Evolutionary conservation across 2,113 vertebrate genomes (phyloP).

Genomic region (Carassius gibelio): DNA sequence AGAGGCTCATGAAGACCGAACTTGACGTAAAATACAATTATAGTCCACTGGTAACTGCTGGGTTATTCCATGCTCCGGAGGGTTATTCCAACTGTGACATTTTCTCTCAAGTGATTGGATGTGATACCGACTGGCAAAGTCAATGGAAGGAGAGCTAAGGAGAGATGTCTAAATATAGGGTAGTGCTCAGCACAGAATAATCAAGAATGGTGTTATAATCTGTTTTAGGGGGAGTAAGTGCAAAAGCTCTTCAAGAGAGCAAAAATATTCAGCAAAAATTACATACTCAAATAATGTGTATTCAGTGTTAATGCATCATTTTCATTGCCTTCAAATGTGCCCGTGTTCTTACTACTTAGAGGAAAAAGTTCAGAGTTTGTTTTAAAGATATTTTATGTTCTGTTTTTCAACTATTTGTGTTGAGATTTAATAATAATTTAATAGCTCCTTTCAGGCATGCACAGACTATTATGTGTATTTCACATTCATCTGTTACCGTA

Average conservation of each 20-base stretch:
- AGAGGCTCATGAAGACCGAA: constrained; percentile 23
- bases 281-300: not conserved
- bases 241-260: constrained; percentile 4
- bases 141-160: constrained; percentile 41
- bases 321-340: constrained; percentile 8
- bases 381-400: not conserved
- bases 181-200: not conserved
- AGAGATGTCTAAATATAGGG: constrained; percentile 39
- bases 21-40: constrained; percentile 28
- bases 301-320: not conserved
- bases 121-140: constrained; percentile 35
- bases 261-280: constrained; percentile 10
- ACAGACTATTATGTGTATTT: not conserved
- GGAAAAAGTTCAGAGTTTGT: constrained; percentile 3
- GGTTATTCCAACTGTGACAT: constrained; percentile 11
- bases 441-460: constrained; percentile 13
- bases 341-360: not conserved
- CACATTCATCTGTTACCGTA: constrained; percentile 4
- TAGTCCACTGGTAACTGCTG: not conserved
- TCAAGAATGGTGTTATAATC: constrained; percentile 26
- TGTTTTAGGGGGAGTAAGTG: not conserved
- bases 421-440: constrained; percentile 13
- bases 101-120: constrained; percentile 58
- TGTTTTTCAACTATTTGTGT: not conserved
- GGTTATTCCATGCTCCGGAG: constrained; percentile 3